These are phyloP conservation scores for Cyphomyrus plagiostoma DNA, from an alignment of 2,113 vertebrate species.

Conservation along the genomic window DNA sequence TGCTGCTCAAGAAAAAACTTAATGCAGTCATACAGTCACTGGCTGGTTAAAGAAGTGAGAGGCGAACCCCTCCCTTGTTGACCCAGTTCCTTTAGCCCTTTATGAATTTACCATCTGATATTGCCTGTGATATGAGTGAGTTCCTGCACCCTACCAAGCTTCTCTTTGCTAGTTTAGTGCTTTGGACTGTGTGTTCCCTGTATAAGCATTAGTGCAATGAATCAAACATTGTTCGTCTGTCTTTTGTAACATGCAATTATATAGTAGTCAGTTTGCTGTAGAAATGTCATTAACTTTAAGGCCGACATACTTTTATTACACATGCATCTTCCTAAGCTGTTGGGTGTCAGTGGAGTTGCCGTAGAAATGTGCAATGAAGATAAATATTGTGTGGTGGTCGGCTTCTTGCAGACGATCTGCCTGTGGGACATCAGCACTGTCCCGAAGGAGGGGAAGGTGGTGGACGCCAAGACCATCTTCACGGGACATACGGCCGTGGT, in stretches of 20 bases:
- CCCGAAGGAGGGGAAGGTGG: constrained; percentile 93
- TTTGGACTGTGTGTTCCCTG: not conserved
- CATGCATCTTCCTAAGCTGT: not conserved
- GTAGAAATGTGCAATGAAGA: not conserved
- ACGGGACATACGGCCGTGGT: constrained; percentile 95
- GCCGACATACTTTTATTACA: not conserved
- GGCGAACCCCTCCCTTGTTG: not conserved
- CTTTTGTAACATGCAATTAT: not conserved
- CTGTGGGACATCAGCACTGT: constrained; percentile 96
- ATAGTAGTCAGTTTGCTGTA: not conserved
- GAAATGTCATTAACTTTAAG: not conserved
- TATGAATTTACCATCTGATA: not conserved
- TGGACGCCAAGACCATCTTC: constrained; percentile 97
- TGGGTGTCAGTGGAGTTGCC: not conserved
- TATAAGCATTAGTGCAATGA: not conserved
- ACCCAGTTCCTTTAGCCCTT: not conserved
- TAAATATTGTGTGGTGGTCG: not conserved
- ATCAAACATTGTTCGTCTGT: not conserved
- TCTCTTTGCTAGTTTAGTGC: not conserved
- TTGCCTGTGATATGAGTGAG: not conserved
- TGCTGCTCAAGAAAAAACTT: not conserved
- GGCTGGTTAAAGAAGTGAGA: not conserved
- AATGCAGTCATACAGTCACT: not conserved
- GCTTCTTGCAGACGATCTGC: constrained; percentile 80
- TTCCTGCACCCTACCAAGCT: not conserved